phyloP scores from a whole-genome alignment of 2,113 vertebrate genomes.

The Cettia cetti region DNA sequence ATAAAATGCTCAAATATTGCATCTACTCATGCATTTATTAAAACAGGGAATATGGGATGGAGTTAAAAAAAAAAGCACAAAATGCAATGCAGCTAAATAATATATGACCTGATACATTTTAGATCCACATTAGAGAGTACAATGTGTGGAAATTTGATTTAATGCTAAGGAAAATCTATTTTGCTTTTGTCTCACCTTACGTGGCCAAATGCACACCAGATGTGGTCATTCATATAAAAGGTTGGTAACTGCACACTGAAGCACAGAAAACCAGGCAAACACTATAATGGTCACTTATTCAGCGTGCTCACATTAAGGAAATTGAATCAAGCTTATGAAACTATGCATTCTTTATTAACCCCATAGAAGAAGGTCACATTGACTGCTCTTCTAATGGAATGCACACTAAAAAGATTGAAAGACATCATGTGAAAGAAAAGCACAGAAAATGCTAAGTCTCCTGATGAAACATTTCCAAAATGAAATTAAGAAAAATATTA shows the following conservation, averaged over 20 bases:
- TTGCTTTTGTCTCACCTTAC: conserved; percentile 76
- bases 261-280: conserved; percentile 52
- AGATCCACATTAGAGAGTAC: conserved; percentile 67
- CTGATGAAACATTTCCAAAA: background rate
- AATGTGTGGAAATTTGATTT: conserved; percentile 75
- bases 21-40: conserved; percentile 76
- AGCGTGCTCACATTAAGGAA: conserved; percentile 65
- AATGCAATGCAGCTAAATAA: conserved; percentile 73
- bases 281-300: conserved; percentile 70
- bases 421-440: conserved; percentile 18
- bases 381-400: conserved; percentile 59
- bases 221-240: conserved; percentile 71
- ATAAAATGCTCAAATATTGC: conserved; percentile 72
- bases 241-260: conserved; percentile 50
- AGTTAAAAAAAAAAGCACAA: conserved; percentile 51
- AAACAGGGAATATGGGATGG: conserved; percentile 61
- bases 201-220: conserved; percentile 73
- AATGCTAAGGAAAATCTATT: conserved; percentile 75
- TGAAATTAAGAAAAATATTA: background rate
- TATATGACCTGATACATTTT: conserved; percentile 72
- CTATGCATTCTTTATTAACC: conserved; percentile 74
- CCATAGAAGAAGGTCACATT: conserved; percentile 53
- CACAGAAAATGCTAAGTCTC: background rate
- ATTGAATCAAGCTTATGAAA: conserved; percentile 73
- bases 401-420: conserved; percentile 32